Percentiles rank a stretch among this genome's conserved stretches.
Conservation (phyloP, 2,888 invertebrate species). For the Catocala nupta region DNA sequence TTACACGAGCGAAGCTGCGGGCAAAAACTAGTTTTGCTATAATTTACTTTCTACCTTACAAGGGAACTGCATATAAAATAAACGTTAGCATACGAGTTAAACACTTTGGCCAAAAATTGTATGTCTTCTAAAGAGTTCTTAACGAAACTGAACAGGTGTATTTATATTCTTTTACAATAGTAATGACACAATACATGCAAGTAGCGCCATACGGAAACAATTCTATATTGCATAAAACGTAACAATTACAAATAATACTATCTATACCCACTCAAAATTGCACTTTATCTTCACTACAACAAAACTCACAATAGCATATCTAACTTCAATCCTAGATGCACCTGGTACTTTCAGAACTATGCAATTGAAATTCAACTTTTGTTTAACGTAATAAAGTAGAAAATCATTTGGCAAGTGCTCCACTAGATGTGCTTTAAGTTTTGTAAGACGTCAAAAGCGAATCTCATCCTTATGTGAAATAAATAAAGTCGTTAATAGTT, state of each 20-base stretch:
- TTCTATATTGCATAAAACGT: constrained; percentile 30
- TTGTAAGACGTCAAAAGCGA: not conserved
- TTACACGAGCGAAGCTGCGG: no score
- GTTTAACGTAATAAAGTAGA: not conserved
- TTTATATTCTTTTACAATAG: no score
- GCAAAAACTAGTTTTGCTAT: no score
- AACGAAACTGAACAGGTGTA: no score
- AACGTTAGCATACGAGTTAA: no score
- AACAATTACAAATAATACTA: constrained; percentile 21
- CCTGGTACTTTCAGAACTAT: not conserved
- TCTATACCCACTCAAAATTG: not conserved
- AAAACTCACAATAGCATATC: constrained; percentile 1
- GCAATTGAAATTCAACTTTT: constrained; percentile 1
- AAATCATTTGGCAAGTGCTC: no score
- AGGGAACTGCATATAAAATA: no score
- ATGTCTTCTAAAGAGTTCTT: no score
- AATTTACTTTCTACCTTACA: no score
- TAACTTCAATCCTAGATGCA: not conserved
- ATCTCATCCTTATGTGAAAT: accelerated
- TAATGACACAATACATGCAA: not conserved
- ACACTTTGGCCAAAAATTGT: no score
- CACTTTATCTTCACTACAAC: not conserved
- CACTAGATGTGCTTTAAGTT: not conserved
- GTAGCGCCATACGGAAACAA: constrained; percentile 39
- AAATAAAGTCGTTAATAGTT: constrained; percentile 1